These are phyloP conservation scores for Morpho achilles DNA, from an alignment of 2,888 invertebrate species.

Conservation along the genomic window DNA sequence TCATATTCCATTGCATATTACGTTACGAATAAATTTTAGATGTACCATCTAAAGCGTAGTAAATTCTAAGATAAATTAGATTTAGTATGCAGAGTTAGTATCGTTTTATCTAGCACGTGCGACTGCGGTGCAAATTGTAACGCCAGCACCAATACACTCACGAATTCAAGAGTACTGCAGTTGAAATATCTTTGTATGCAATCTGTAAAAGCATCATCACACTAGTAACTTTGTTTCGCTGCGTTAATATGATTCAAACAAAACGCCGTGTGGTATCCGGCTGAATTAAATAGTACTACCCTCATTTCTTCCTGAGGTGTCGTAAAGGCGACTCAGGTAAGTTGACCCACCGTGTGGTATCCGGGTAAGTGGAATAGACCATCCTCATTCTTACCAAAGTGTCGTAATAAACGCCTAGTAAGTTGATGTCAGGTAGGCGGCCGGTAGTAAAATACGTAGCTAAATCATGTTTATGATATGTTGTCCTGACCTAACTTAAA, in stretches of 20 bases:
- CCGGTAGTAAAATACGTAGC: too few relatives aligned
- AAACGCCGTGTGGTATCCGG: too few relatives aligned
- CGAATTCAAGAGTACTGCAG: conserved; percentile 20
- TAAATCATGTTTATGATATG: too few relatives aligned
- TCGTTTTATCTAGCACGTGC: conserved; percentile 21
- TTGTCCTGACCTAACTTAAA: too few relatives aligned
- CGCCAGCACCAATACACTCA: conserved; percentile 18
- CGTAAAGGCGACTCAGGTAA: too few relatives aligned
- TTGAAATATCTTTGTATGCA: conserved; percentile 20
- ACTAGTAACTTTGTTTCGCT: not conserved
- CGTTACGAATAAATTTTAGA: conserved; percentile 11
- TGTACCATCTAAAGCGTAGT: conserved; percentile 19
- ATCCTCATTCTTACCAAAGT: too few relatives aligned
- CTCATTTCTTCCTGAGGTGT: too few relatives aligned
- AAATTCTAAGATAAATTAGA: conserved; percentile 26
- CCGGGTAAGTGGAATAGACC: too few relatives aligned
- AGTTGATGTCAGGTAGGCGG: too few relatives aligned
- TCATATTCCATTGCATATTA: not conserved
- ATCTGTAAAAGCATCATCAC: conserved; percentile 14
- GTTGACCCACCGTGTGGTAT: too few relatives aligned
- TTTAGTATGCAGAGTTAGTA: conserved; percentile 25
- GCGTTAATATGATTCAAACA: not conserved
- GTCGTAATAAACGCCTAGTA: too few relatives aligned
- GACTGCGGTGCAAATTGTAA: conserved; percentile 24
- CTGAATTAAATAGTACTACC: too few relatives aligned